phyloP scores from a whole-genome alignment of 2,113 vertebrate genomes.

The Nannobrachium achirus region DNA sequence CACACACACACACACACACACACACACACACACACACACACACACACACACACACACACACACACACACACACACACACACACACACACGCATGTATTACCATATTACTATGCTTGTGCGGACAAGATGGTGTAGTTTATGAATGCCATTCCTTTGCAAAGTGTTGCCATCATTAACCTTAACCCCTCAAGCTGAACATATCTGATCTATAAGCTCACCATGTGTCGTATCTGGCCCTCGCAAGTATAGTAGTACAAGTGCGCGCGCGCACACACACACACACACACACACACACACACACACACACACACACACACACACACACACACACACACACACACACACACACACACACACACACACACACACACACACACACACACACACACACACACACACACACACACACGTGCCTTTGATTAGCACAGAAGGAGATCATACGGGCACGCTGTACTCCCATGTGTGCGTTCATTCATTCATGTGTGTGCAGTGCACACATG shows the following conservation, averaged over 20 bases:
- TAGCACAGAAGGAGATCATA: background rate
- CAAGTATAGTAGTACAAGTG: no score
- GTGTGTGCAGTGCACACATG: slow-evolving; percentile 22
- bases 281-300: slow-evolving; percentile 15
- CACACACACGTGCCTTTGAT: background rate
- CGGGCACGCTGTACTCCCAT: background rate
- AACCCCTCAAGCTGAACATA: no score
- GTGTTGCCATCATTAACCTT: no score
- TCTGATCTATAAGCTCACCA: no score
- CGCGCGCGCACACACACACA: slow-evolving; percentile 21
- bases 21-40: slow-evolving; percentile 1
- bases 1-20: background rate
- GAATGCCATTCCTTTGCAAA: no score
- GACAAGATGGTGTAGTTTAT: no score
- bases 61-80: slow-evolving; percentile 22
- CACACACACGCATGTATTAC: slow-evolving; percentile 22
- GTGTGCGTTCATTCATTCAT: background rate
- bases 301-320: background rate
- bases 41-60: background rate
- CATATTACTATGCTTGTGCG: no score
- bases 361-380: slow-evolving; percentile 15
- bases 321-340: background rate
- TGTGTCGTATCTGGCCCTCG: no score
- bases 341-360: slow-evolving; percentile 18
- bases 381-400: background rate